Conservation (phyloP, 2,888 invertebrate species). For the Heliothis peltigera region DNA sequence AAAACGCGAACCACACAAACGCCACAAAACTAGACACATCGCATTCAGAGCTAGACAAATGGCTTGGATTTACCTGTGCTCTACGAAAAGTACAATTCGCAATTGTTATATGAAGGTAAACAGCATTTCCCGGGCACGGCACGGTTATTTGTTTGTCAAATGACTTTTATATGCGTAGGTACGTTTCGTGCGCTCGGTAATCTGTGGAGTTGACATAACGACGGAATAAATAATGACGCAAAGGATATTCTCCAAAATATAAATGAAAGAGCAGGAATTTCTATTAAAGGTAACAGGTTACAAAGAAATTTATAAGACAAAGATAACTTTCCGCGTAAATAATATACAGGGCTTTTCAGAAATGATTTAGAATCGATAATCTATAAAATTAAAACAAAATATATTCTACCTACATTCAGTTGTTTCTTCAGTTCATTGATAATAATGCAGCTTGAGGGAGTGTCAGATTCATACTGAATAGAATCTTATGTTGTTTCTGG, state of each 20-base stretch:
- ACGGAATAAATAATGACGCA: slow-evolving; percentile 1
- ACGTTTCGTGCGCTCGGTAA: slow-evolving; percentile 3
- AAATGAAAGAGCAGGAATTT: slow-evolving; percentile 3
- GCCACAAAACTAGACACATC: not conserved
- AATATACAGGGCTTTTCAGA: too few relatives aligned
- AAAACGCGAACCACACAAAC: not conserved
- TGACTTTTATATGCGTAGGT: slow-evolving; percentile 9
- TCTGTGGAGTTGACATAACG: not conserved
- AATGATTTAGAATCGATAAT: too few relatives aligned
- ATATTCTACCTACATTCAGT: too few relatives aligned
- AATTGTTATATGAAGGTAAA: slow-evolving; percentile 14
- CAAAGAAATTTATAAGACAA: not conserved
- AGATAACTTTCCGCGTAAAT: not conserved
- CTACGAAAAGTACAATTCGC: slow-evolving; percentile 16
- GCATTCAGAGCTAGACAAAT: slow-evolving; percentile 10
- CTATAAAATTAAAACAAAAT: too few relatives aligned
- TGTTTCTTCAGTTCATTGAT: too few relatives aligned
- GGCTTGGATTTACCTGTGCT: slow-evolving; percentile 1
- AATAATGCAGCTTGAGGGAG: too few relatives aligned
- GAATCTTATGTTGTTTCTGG: too few relatives aligned
- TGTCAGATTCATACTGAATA: too few relatives aligned
- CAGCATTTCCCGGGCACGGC: not conserved
- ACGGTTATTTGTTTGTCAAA: slow-evolving; percentile 13
- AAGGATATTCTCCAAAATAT: not conserved
- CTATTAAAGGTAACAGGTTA: not conserved